Evolutionary conservation across 2,797 vertebrate species (phyloP).

Genomic region (Yasuhikotakia modesta): DNA sequence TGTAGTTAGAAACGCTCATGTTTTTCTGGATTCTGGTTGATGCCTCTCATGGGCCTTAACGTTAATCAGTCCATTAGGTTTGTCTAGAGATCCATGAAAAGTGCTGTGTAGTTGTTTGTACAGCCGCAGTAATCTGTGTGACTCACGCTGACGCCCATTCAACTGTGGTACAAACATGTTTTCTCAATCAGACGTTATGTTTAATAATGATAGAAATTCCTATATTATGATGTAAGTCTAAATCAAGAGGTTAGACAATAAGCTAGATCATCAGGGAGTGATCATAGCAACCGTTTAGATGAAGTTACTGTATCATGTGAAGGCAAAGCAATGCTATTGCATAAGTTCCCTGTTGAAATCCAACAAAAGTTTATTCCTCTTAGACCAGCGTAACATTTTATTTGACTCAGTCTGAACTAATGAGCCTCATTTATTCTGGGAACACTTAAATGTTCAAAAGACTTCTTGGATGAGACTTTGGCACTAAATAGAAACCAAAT

Average conservation of each 20-base stretch:
- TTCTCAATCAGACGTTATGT: neutral
- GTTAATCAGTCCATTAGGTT: constrained; percentile 30
- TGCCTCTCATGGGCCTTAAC: constrained; percentile 13
- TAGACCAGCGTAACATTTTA: neutral
- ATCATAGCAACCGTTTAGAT: neutral
- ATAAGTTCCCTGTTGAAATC: neutral
- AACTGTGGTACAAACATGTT: constrained; percentile 18
- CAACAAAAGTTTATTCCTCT: constrained; percentile 22
- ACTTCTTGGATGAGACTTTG: constrained; percentile 30
- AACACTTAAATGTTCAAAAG: constrained; percentile 6
- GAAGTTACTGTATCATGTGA: no score
- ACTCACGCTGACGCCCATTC: constrained; percentile 28
- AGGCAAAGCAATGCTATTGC: neutral
- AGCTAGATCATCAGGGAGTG: constrained; percentile 14
- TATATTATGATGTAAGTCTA: constrained; percentile 27
- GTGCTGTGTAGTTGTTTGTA: constrained; percentile 27
- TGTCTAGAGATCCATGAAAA: constrained; percentile 36
- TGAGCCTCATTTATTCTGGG: constrained; percentile 9
- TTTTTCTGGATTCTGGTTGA: neutral
- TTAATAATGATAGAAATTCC: neutral
- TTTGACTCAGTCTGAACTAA: constrained; percentile 4
- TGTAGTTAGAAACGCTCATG: constrained; percentile 17
- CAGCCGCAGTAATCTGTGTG: constrained; percentile 1
- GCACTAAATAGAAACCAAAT: neutral
- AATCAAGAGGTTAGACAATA: neutral